phyloP scores from a whole-genome alignment of 2,113 vertebrate genomes.

The Coturnix japonica region DNA sequence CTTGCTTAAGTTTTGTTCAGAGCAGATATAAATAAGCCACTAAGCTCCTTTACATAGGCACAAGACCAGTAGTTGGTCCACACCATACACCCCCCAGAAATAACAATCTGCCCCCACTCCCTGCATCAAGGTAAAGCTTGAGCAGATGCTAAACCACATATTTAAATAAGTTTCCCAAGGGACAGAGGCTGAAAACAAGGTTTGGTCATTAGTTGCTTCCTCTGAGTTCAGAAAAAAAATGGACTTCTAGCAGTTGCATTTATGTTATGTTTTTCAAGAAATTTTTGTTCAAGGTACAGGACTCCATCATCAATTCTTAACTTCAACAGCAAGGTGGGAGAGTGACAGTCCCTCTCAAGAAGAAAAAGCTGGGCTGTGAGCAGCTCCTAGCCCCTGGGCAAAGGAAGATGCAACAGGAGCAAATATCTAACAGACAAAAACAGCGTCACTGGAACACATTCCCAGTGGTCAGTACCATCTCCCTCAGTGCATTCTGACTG shows the following conservation, averaged over 20 bases:
- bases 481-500: background rate
- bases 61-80: background rate
- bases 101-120: background rate
- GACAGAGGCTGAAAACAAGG: slow-evolving; percentile 15
- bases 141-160: background rate
- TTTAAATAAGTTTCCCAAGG: background rate
- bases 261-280: background rate
- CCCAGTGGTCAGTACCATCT: background rate
- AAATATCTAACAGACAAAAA: background rate
- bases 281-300: background rate
- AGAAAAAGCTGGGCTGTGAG: background rate
- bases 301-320: background rate
- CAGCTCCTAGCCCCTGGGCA: background rate
- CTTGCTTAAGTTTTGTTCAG: background rate
- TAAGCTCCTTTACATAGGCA: background rate
- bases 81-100: accelerated
- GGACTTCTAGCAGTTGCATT: background rate
- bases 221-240: background rate
- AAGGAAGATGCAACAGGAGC: background rate
- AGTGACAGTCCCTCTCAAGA: background rate
- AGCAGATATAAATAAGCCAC: background rate
- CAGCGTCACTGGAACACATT: background rate
- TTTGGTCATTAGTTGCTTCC: background rate
- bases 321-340: background rate
- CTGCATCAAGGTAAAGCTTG: background rate